Conservation (phyloP, 37 sponge, comb jelly and placozoan species). For the Aplysina aerophoba region DNA sequence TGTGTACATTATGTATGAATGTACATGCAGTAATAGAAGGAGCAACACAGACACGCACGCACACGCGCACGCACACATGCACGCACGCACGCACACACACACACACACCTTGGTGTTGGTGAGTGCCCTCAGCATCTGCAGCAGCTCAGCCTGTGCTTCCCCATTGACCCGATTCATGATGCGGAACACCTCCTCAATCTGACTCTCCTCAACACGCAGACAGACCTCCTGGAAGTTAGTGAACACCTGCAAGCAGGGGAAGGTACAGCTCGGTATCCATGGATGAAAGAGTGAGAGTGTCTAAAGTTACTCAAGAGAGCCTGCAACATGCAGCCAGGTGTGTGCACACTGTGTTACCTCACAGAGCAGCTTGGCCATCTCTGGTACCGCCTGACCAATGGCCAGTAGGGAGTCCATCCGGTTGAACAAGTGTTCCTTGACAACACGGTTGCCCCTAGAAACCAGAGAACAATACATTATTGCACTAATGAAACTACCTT, state of each 20-base stretch:
- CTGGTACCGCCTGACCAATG: conserved; percentile 7
- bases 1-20: neutral
- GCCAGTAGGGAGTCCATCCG: conserved; percentile 45
- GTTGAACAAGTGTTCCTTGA: conserved; percentile 50
- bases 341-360: conserved; percentile 1
- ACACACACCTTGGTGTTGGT: conserved; percentile 20
- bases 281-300: too few species aligned
- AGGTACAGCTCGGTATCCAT: too few species aligned
- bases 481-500: too few species aligned
- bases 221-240: conserved; percentile 29
- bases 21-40: too few species aligned
- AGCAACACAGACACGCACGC: too few species aligned
- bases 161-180: neutral
- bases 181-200: conserved; percentile 28
- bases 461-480: too few species aligned
- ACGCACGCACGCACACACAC: neutral
- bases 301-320: too few species aligned
- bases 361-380: conserved; percentile 11
- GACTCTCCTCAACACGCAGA: conserved; percentile 29
- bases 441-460: conserved; percentile 9
- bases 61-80: neutral
- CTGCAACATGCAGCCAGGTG: too few species aligned
- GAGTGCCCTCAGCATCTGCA: conserved; percentile 31
- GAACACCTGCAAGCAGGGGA: neutral
- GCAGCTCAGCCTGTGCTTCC: conserved; percentile 3